Percentiles rank a stretch among this genome's conserved stretches.
Evolutionary conservation across 37 sponge, comb jelly and placozoan genomes (phyloP).

Genomic region (Cliona cf. orientalis): DNA sequence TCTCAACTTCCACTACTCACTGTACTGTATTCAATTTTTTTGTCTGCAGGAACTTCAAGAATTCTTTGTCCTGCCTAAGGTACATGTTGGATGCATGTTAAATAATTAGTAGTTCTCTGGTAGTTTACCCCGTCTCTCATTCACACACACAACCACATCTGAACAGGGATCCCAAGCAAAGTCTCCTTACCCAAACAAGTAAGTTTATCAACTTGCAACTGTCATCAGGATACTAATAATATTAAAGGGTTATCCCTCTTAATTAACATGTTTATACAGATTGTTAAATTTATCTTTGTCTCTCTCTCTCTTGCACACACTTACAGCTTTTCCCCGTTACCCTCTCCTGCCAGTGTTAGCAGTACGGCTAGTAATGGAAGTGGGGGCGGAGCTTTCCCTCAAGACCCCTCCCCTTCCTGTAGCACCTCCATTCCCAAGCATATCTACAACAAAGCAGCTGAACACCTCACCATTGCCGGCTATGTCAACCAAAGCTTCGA

Average conservation of each 20-base stretch:
- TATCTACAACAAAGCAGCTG: conserved; percentile 45
- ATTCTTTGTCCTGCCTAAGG: conserved; percentile 55
- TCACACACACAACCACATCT: background rate
- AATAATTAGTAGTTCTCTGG: background rate
- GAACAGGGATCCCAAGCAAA: background rate
- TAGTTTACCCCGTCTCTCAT: background rate
- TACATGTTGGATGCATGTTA: background rate
- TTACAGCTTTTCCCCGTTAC: conserved; percentile 55
- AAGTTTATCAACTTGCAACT: background rate
- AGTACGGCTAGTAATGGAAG: conserved; percentile 61
- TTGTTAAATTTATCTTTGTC: background rate
- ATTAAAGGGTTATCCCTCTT: background rate
- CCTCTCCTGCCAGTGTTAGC: conserved; percentile 73
- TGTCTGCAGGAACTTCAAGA: conserved; percentile 59
- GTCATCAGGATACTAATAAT: background rate
- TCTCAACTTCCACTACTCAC: background rate
- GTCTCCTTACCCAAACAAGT: conserved; percentile 24
- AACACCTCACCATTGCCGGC: conserved; percentile 49
- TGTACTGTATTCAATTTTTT: background rate
- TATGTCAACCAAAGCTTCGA: conserved; percentile 57
- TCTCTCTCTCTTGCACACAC: background rate
- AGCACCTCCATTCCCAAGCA: conserved; percentile 40
- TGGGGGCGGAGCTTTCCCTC: conserved; percentile 19
- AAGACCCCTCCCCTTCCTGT: conserved; percentile 41
- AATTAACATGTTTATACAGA: background rate